Percentiles rank a stretch among this genome's conserved stretches.
Evolutionary conservation across 2,113 vertebrate species (phyloP).

Genomic region (Kobus ellipsiprymnus): DNA sequence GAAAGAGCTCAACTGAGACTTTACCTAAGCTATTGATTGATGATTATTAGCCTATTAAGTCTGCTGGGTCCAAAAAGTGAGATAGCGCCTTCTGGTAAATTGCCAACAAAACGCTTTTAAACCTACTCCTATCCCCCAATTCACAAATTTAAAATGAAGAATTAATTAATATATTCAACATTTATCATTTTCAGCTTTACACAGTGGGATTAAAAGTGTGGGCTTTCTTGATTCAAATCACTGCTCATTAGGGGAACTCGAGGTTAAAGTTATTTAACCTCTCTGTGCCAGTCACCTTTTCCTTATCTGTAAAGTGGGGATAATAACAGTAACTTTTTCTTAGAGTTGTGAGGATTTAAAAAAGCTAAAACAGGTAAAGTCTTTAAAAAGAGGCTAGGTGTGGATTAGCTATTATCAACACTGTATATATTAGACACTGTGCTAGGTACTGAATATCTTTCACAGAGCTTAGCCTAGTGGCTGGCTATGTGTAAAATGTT

Average conservation of each 20-base stretch:
- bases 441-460: not conserved
- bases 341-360: not conserved
- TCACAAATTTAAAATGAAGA: not conserved
- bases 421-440: too few relatives aligned
- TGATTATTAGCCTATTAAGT: not conserved
- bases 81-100: not conserved
- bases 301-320: not conserved
- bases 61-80: not conserved
- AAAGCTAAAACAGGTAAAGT: not conserved
- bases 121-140: not conserved
- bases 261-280: not conserved
- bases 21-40: not conserved
- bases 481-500: not conserved
- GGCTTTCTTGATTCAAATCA: not conserved
- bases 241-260: not conserved
- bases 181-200: not conserved
- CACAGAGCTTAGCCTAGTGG: not conserved
- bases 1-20: not conserved
- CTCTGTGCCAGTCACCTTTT: not conserved
- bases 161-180: not conserved
- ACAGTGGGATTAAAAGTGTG: not conserved
- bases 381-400: not conserved
- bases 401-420: not conserved
- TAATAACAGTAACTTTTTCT: not conserved
- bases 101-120: not conserved